phyloP scores from a whole-genome alignment of 2,888 invertebrate species.

The Uropetala carovei region DNA sequence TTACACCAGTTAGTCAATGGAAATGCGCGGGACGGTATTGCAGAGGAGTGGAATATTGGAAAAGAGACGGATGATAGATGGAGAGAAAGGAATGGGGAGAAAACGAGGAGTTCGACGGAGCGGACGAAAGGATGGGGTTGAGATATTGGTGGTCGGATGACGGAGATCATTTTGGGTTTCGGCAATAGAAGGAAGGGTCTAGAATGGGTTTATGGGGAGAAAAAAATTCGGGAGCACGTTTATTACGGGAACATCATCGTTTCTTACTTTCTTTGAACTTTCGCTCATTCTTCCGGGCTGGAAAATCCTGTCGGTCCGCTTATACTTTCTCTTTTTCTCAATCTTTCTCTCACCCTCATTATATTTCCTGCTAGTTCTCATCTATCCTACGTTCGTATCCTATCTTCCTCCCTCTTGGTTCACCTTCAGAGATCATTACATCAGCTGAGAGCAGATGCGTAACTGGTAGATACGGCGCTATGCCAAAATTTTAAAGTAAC shows the following conservation, averaged over 20 bases:
- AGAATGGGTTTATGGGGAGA: background rate
- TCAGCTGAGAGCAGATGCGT: too few species aligned
- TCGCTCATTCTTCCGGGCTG: background rate
- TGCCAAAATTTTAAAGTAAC: too few species aligned
- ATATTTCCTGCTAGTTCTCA: background rate
- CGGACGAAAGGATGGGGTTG: background rate
- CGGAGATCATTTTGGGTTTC: background rate
- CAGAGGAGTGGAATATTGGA: background rate
- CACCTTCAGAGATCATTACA: background rate
- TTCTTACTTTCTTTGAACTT: slow-evolving; percentile 13
- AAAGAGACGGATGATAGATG: background rate
- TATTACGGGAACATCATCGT: background rate
- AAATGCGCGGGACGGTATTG: background rate
- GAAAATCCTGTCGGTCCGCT: background rate
- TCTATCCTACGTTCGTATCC: background rate
- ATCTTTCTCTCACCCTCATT: background rate
- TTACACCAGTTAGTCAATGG: background rate
- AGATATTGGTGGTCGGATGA: slow-evolving; percentile 8
- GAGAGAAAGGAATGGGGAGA: background rate
- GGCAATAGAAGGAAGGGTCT: background rate
- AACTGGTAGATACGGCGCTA: too few species aligned
- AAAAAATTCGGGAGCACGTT: background rate
- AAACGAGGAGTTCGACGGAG: background rate
- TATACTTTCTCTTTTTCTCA: background rate
- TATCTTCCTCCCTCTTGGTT: background rate